Evolutionary conservation across 2,797 vertebrate genomes (phyloP), one percentile per base, ranked within the genome.

Genomic region (Acropternis orthonyx): DNA sequence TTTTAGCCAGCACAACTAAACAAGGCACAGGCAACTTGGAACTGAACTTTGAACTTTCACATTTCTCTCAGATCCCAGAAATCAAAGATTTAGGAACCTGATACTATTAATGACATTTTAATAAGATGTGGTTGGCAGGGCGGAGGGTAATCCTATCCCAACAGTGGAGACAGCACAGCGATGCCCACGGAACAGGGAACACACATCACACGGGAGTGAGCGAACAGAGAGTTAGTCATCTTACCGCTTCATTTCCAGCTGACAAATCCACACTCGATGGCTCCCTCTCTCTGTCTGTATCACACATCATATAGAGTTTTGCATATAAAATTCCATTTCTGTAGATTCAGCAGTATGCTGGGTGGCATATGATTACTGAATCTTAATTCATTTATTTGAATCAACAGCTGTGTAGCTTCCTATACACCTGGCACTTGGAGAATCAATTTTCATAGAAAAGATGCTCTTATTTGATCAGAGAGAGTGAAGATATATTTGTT

Each of bases 361-460:
- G 18, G 28, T 80, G 56, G 14, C 14, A 59, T 39, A 74, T 7
- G n/a, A 86, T 20, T 61, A 37, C 52, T 77, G 73, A 84, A 59
- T 88, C 52, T 59, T 55, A 69, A 76, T 62, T 78, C 6, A 69
- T 69, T 71, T 87, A 85, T 49, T 67, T 65, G 41, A 76, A 80
- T 77, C 73, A 77, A 92, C 76, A 95, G 76, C 75, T 79, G 75
- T 62, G 55, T 22, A 66, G 43, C 65, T 88, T 93, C 89, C 87
- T 78, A 72, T 17, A 81, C 61, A 94, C 41, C 83, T 86, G 90
- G 61, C 66, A 93, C 79, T 75, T 65, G 44, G 62, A 94, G 48
- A 90, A 86, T 32, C 23, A 32, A 36, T 77, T 92, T 90, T 72
- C 90, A 88, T 20, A 21, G 65, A 74, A 75, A 69, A n/a, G 24